Evolutionary conservation across 2,888 invertebrate genomes (phyloP).

Genomic region (Hirtodrosophila cameraria): DNA sequence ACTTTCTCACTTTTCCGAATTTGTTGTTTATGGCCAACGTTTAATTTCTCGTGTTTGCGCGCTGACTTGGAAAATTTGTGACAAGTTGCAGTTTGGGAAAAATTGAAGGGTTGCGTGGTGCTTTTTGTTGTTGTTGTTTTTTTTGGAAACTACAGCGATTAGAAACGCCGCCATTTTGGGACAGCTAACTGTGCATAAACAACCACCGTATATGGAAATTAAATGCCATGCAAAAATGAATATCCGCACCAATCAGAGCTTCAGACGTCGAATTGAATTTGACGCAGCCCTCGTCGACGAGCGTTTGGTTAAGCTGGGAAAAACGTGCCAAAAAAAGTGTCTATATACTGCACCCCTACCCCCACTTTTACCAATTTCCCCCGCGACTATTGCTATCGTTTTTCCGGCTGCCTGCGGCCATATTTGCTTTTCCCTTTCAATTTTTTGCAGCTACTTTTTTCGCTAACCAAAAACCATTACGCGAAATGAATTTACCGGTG

Average conservation of each 20-base stretch:
- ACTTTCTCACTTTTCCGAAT: background rate
- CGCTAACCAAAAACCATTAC: slow-evolving; percentile 19
- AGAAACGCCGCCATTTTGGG: slow-evolving; percentile 64
- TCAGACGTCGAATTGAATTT: slow-evolving; percentile 18
- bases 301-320: slow-evolving; percentile 17
- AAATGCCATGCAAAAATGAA: slow-evolving; percentile 69
- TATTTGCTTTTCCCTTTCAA: slow-evolving; percentile 77
- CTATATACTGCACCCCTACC: slow-evolving; percentile 8
- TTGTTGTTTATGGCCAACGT: slow-evolving; percentile 43
- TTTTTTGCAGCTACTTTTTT: slow-evolving; percentile 73
- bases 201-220: slow-evolving; percentile 59
- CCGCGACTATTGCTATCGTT: slow-evolving; percentile 13
- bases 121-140: slow-evolving; percentile 1
- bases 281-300: slow-evolving; percentile 3
- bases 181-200: slow-evolving; percentile 13
- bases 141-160: slow-evolving; percentile 38
- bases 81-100: slow-evolving; percentile 55
- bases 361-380: background rate
- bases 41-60: slow-evolving; percentile 45
- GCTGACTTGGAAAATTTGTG: slow-evolving; percentile 73
- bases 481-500: slow-evolving; percentile 30
- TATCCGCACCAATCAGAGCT: slow-evolving; percentile 67
- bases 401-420: slow-evolving; percentile 56
- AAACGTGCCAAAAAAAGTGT: slow-evolving; percentile 37
- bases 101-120: slow-evolving; percentile 60